Base-by-base conservation (phyloP, 2,888 invertebrate genomes). In the Mylabris sibirica region DNA sequence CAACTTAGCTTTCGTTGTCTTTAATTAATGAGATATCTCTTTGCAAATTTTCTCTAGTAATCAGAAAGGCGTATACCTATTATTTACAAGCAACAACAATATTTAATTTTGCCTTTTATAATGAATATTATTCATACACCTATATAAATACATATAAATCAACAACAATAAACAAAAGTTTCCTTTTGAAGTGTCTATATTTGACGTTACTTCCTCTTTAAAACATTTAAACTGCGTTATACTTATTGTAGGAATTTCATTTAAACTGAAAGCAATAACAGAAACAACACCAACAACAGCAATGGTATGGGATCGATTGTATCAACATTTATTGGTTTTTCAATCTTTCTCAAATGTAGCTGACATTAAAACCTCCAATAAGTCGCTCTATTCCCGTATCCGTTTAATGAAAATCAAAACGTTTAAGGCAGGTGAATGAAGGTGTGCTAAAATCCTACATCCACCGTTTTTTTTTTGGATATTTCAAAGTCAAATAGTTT, bases 401-500 rank as follows among this genome's bases (percentile, higher is more conserved):
- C 68, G 59, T 68, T 71, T 76, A 76, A 77, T 77, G 75, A 76
- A 72, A 72, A 60, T 60, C 59, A 63, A 69, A 68, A 71, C 67
- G 63, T 66, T 71, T 73, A 73, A 64, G 63, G 67, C 59, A 73
- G 70, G 74, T 75, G 74, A 30, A 3, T n/a, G 30, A 76, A 74
- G 72, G 74, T 69, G 72, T 72, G 72, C 76, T 73, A 76, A 78
- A 76, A 77, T 76, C 74, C 76, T 75, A 78, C 76, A 79, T 79
- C 79, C 80, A 81, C 78, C 75, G 72, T 69, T 20, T 69, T 20
- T 57, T 14, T 69, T 24, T 57, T 41, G 22, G 77, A 80, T 79
- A 82, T 83, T 83, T 83, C 80, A 82, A 84, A 84, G 81, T 84
- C 83, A 82, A 84, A 83, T 82, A 77, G 77, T 22, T 3, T 53